A percentile compares a stretch with the other conserved stretches of the same genome.
Conservation (phyloP, 2,888 invertebrate species). For the Linnaemya tessellans region DNA sequence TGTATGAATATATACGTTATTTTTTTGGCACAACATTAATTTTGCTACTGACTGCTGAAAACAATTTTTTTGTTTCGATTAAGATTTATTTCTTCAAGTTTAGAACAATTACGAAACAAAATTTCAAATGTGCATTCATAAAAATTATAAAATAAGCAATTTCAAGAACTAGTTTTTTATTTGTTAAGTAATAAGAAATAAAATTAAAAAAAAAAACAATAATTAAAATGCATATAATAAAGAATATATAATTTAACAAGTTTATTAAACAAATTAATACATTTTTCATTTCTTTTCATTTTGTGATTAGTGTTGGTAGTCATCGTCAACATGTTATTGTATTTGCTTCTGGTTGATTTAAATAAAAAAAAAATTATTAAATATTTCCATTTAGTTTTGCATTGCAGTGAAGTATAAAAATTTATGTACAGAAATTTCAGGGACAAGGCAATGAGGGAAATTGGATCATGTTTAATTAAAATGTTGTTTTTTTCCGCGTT, state of each 20-base stretch:
- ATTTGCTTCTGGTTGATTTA: not conserved
- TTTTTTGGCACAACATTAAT: too few species aligned
- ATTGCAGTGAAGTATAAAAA: not conserved
- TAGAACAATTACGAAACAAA: not conserved
- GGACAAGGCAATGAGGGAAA: slow-evolving; percentile 22
- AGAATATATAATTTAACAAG: slow-evolving; percentile 29
- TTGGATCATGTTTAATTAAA: slow-evolving; percentile 22
- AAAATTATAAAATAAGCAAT: slow-evolving; percentile 40
- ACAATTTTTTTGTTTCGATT: not conserved
- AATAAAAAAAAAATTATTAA: not conserved
- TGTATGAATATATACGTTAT: too few species aligned
- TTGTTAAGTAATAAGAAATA: slow-evolving; percentile 19
- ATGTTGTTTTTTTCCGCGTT: not conserved
- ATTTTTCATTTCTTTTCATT: not conserved
- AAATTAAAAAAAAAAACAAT: slow-evolving; percentile 24
- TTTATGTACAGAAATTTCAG: slow-evolving; percentile 6
- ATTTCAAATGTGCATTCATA: slow-evolving; percentile 11
- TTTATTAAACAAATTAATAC: slow-evolving; percentile 12
- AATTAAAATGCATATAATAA: slow-evolving; percentile 11
- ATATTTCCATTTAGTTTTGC: not conserved
- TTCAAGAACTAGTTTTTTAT: slow-evolving; percentile 35
- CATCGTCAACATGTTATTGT: not conserved
- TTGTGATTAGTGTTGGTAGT: not conserved
- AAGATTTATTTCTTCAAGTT: slow-evolving; percentile 17
- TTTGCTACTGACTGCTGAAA: not conserved